Conservation (phyloP, 2,113 vertebrate genomes). For the Lasiurus cinereus region DNA sequence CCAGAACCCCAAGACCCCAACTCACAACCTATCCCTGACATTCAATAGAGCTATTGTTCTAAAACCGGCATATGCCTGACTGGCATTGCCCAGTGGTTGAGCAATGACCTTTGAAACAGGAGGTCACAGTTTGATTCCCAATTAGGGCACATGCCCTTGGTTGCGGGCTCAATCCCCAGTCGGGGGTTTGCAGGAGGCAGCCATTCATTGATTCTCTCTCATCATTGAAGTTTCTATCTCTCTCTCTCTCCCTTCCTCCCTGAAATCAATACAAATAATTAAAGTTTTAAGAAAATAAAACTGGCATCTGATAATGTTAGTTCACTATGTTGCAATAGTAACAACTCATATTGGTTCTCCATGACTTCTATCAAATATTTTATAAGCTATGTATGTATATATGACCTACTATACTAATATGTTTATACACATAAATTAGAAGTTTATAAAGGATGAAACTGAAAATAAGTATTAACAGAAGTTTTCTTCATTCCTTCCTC, state of each 20-base stretch:
- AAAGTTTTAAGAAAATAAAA: too few relatives aligned
- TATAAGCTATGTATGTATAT: not conserved
- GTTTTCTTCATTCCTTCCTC: not conserved
- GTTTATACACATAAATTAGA: not conserved
- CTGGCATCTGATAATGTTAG: not conserved
- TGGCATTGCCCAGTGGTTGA: too few relatives aligned
- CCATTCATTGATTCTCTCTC: too few relatives aligned
- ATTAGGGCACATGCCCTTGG: too few relatives aligned
- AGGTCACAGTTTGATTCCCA: too few relatives aligned
- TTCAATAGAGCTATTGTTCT: not conserved
- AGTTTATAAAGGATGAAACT: constrained; percentile 8
- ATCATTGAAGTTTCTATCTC: too few relatives aligned
- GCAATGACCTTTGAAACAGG: too few relatives aligned
- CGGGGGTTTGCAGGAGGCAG: too few relatives aligned
- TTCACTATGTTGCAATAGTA: not conserved
- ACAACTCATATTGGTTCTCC: not conserved
- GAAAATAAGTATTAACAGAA: not conserved
- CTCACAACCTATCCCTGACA: not conserved
- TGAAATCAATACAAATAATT: too few relatives aligned
- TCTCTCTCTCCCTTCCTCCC: too few relatives aligned
- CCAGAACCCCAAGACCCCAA: not conserved
- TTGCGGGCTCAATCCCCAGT: too few relatives aligned
- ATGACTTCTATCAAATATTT: not conserved
- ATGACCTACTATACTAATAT: not conserved
- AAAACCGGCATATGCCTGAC: not conserved